Percentiles rank a stretch among this genome's conserved stretches.
These are phyloP conservation scores for Boloria selene DNA, from an alignment of 2,888 invertebrate species.

Conservation along the genomic window DNA sequence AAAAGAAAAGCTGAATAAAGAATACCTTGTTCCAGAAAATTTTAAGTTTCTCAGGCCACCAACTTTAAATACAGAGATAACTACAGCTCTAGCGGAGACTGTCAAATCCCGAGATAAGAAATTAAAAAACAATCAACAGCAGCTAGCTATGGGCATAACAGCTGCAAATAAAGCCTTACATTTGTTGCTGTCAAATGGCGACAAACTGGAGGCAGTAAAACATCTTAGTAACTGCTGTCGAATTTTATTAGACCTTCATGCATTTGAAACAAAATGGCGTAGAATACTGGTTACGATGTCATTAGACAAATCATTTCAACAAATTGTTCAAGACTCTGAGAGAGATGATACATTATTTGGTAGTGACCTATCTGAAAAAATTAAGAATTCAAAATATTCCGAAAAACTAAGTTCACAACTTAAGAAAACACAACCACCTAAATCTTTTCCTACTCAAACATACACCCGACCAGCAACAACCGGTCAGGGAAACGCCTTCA, in stretches of 20 bases:
- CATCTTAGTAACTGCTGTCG: too few species aligned
- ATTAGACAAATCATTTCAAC: too few species aligned
- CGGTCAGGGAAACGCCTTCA: constrained; percentile 5
- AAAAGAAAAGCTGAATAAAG: not conserved
- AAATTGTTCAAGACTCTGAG: constrained; percentile 1
- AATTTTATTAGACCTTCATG: too few species aligned
- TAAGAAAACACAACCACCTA: not conserved
- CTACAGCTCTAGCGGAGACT: not conserved
- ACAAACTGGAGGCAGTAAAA: too few species aligned
- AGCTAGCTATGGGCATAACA: too few species aligned
- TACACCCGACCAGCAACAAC: not conserved
- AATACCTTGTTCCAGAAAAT: constrained; percentile 1
- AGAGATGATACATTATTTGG: constrained; percentile 4
- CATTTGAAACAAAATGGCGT: too few species aligned
- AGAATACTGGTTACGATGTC: too few species aligned
- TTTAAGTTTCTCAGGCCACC: not conserved
- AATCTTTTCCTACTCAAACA: too few species aligned
- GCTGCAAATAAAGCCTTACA: too few species aligned
- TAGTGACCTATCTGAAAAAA: constrained; percentile 7
- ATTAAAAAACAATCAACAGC: too few species aligned
- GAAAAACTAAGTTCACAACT: constrained; percentile 3
- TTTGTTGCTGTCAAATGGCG: too few species aligned
- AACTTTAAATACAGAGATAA: constrained; percentile 13
- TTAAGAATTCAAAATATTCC: constrained; percentile 4
- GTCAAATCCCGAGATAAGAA: too few species aligned